These are phyloP conservation scores for Zapornia atra DNA, from an alignment of 2,113 vertebrate species.

Conservation along the genomic window DNA sequence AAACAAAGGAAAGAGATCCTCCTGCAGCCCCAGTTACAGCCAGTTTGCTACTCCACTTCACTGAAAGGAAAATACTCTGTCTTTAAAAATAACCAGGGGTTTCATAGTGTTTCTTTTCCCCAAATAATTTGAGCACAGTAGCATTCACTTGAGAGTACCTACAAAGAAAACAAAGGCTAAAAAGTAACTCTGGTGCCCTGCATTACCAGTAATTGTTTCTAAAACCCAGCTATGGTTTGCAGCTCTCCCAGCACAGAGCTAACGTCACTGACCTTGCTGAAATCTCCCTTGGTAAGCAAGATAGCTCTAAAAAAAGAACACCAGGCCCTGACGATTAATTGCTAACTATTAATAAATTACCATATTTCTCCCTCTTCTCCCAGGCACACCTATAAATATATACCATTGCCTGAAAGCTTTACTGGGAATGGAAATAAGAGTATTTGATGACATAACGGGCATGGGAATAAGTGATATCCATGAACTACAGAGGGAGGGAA, in stretches of 20 bases:
- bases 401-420: neutral
- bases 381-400: conserved; percentile 5
- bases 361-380: neutral
- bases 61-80: neutral
- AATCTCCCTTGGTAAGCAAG: conserved; percentile 15
- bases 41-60: neutral
- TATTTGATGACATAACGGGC: neutral
- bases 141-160: neutral
- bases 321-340: neutral
- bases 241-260: neutral
- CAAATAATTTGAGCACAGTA: neutral
- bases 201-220: neutral
- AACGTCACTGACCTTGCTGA: neutral
- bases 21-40: neutral
- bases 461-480: neutral
- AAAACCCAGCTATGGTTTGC: neutral
- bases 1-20: neutral
- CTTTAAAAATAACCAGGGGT: neutral
- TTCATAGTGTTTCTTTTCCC: neutral
- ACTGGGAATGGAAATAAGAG: neutral
- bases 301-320: conserved; percentile 18
- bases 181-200: neutral
- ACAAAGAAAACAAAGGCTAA: neutral
- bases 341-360: conserved; percentile 30
- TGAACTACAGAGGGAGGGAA: neutral